Evolutionary conservation across 2,113 vertebrate species (phyloP).

Genomic region (Athene cunicularia): DNA sequence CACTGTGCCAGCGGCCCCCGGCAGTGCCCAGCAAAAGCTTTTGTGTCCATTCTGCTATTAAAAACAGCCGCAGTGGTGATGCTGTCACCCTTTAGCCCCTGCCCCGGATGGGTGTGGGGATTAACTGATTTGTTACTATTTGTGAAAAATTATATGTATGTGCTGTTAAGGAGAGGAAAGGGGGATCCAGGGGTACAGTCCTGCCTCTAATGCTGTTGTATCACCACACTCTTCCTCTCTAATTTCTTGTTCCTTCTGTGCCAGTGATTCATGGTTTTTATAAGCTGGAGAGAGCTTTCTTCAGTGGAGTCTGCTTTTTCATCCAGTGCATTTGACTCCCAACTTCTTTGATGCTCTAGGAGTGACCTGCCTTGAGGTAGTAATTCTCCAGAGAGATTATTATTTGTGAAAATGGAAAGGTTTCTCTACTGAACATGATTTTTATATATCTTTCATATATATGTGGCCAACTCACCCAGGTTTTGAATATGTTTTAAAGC

Average conservation of each 20-base stretch:
- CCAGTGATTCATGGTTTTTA: not conserved
- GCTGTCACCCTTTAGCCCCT: not conserved
- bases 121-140: not conserved
- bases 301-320: not conserved
- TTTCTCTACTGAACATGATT: not conserved
- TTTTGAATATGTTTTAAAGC: not conserved
- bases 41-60: not conserved
- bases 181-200: not conserved
- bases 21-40: conserved; percentile 3
- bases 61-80: not conserved
- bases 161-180: not conserved
- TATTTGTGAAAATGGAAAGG: not conserved
- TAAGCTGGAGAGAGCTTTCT: not conserved
- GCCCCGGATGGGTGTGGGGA: not conserved
- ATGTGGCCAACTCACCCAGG: not conserved
- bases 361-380: not conserved
- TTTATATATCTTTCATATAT: not conserved
- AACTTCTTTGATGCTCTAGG: not conserved
- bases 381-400: not conserved
- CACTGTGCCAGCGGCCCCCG: not conserved
- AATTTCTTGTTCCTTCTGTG: not conserved
- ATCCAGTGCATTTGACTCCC: not conserved
- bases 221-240: not conserved
- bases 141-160: not conserved
- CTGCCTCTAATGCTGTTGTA: not conserved